phyloP scores from a whole-genome alignment of 2,113 vertebrate genomes.

The Rhinoderma darwinii region DNA sequence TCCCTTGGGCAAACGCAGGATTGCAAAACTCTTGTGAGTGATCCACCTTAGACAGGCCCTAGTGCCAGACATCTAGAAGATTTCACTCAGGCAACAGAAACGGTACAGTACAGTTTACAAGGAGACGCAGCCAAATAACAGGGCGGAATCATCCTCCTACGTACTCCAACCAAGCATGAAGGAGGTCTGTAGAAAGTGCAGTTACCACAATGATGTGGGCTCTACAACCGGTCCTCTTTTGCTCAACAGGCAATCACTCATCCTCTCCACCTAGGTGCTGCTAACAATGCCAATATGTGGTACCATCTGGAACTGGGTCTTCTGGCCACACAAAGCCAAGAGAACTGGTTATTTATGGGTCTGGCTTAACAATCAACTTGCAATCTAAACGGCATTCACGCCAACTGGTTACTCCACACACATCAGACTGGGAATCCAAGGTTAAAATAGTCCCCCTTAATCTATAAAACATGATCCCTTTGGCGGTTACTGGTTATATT shows the following conservation, averaged over 20 bases:
- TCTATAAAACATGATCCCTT: too few relatives aligned
- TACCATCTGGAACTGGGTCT: background rate
- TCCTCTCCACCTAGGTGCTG: background rate
- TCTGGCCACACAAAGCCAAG: too few relatives aligned
- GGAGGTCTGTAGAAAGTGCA: background rate
- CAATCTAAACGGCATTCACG: too few relatives aligned
- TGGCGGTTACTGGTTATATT: too few relatives aligned
- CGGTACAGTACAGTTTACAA: slow-evolving; percentile 25
- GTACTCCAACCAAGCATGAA: slow-evolving; percentile 19
- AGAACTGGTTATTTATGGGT: too few relatives aligned
- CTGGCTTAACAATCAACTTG: too few relatives aligned
- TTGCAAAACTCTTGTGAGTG: slow-evolving; percentile 48
- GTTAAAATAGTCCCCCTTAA: too few relatives aligned
- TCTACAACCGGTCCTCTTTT: background rate
- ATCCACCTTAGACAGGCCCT: slow-evolving; percentile 21
- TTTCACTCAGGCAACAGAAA: slow-evolving; percentile 30
- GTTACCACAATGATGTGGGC: background rate
- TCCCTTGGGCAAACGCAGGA: slow-evolving; percentile 58
- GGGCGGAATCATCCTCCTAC: slow-evolving; percentile 38
- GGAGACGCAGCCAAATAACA: slow-evolving; percentile 24
- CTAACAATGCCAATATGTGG: background rate
- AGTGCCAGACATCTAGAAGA: slow-evolving; percentile 37
- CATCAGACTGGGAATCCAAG: too few relatives aligned
- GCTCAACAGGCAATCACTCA: too few relatives aligned
- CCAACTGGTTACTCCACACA: too few relatives aligned